Evolutionary conservation across 2,797 vertebrate genomes (phyloP).

Genomic region (Simalia tracyae): DNA sequence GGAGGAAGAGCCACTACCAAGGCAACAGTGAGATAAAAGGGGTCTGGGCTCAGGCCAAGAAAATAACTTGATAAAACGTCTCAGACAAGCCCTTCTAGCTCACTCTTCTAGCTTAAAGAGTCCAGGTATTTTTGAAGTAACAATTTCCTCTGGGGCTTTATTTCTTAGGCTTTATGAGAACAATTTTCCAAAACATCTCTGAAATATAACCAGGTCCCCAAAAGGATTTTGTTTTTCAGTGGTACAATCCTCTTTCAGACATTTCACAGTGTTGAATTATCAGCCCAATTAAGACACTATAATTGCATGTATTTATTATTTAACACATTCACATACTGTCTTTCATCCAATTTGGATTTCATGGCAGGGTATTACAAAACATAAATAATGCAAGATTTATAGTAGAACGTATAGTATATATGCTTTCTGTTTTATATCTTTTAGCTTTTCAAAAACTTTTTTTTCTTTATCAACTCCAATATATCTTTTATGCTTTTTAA

Average conservation of each 20-base stretch:
- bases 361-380: neutral
- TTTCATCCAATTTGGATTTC: neutral
- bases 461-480: too few species aligned
- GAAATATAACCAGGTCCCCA: slow-evolving; percentile 63
- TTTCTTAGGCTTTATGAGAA: slow-evolving; percentile 50
- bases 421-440: too few species aligned
- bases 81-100: neutral
- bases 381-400: neutral
- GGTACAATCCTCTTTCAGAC: neutral
- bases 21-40: too few species aligned
- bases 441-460: too few species aligned
- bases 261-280: neutral
- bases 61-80: neutral
- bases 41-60: neutral
- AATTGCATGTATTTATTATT: neutral
- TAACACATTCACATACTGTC: neutral
- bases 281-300: neutral
- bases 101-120: slow-evolving; percentile 25
- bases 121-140: slow-evolving; percentile 51
- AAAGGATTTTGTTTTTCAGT: neutral
- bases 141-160: slow-evolving; percentile 37
- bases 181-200: slow-evolving; percentile 55
- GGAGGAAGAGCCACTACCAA: neutral
- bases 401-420: too few species aligned
- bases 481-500: too few species aligned